These are phyloP conservation scores for Threskiornis aethiopicus DNA, from an alignment of 2,797 vertebrate genomes.

Conservation along the genomic window DNA sequence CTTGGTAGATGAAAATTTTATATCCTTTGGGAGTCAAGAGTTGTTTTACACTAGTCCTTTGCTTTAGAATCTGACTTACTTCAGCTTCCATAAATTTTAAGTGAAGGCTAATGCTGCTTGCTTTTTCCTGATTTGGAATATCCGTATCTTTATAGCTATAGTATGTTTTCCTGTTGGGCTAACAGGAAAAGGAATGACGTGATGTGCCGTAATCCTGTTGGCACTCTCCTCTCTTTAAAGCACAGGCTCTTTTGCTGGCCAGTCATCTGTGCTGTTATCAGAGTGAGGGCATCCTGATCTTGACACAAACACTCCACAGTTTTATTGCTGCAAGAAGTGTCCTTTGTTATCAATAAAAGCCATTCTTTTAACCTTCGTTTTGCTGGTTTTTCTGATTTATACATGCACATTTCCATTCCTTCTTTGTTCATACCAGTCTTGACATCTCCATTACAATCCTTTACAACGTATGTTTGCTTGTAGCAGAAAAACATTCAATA, in stretches of 20 bases:
- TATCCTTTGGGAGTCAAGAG: background rate
- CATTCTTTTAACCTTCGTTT: background rate
- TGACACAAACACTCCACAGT: background rate
- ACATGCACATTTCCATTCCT: accelerated
- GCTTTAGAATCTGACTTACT: background rate
- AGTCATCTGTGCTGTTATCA: background rate
- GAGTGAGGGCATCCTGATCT: background rate
- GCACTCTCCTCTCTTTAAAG: background rate
- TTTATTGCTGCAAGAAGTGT: background rate
- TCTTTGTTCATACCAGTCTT: background rate
- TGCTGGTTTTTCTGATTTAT: background rate
- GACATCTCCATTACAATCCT: background rate
- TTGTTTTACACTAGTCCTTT: background rate
- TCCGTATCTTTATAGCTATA: background rate
- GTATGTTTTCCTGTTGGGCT: background rate
- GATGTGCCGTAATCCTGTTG: background rate
- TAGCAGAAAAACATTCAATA: background rate
- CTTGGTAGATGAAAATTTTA: accelerated
- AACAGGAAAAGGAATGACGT: background rate
- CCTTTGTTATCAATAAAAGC: background rate
- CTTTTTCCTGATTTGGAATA: background rate
- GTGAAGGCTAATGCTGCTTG: background rate
- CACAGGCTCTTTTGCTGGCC: background rate
- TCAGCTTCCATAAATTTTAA: background rate
- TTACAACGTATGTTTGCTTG: background rate